Percentiles rank a stretch among this genome's conserved stretches.
Conservation (phyloP, 2,888 invertebrate genomes). For the Tachina lurida region DNA sequence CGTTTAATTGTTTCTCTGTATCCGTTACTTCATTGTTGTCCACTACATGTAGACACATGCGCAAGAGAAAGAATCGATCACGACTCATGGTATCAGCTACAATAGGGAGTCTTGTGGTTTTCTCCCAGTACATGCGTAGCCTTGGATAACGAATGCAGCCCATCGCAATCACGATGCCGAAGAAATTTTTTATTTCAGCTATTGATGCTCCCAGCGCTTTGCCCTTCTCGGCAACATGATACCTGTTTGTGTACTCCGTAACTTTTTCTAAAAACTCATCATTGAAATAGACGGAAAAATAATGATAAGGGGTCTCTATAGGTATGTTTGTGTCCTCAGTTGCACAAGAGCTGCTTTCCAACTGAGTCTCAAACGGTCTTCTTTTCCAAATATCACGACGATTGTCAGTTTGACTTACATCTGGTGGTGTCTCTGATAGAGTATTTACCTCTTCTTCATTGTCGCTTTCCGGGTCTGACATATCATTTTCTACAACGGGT, state of each 20-base stretch:
- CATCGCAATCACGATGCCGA: too few species aligned
- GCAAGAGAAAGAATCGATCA: too few species aligned
- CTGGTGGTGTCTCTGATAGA: conserved; percentile 34
- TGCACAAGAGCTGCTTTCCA: conserved; percentile 44
- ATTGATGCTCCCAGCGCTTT: conserved; percentile 37
- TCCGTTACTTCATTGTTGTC: too few species aligned
- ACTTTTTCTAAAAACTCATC: conserved; percentile 57
- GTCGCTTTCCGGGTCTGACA: conserved; percentile 37
- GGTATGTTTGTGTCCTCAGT: conserved; percentile 35
- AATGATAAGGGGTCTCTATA: conserved; percentile 49
- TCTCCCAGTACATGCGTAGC: too few species aligned
- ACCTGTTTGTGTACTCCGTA: conserved; percentile 52
- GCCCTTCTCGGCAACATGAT: conserved; percentile 53
- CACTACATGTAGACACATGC: too few species aligned
- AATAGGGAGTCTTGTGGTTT: too few species aligned
- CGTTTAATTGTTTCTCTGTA: too few species aligned
- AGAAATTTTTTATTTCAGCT: too few species aligned
- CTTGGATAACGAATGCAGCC: too few species aligned
- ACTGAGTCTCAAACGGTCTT: conserved; percentile 56
- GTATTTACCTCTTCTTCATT: conserved; percentile 33
- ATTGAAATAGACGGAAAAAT: conserved; percentile 54
- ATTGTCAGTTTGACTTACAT: conserved; percentile 51
- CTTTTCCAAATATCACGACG: conserved; percentile 58
- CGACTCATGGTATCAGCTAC: too few species aligned
- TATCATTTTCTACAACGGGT: conserved; percentile 31